Evolutionary conservation across 2,113 vertebrate species (phyloP).

Genomic region (Fregata magnificens): DNA sequence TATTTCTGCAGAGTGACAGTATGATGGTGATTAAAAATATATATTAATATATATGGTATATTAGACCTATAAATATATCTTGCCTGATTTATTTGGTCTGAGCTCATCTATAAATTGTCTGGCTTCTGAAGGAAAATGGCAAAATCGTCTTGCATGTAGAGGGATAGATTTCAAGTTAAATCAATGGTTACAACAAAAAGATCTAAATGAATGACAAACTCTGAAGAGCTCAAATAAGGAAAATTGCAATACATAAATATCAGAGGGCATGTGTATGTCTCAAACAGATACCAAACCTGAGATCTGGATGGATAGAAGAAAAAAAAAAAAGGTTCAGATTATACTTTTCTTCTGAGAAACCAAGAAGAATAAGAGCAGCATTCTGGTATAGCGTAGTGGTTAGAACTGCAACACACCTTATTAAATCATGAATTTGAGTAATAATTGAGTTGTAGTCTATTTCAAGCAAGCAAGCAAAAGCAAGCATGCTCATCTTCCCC

Average conservation of each 20-base stretch:
- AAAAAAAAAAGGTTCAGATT: not conserved
- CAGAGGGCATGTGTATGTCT: not conserved
- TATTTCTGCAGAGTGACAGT: conserved; percentile 53
- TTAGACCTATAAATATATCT: conserved; percentile 59
- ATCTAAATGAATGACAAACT: not conserved
- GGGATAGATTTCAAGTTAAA: conserved; percentile 47
- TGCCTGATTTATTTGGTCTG: conserved; percentile 64
- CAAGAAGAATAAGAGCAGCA: not conserved
- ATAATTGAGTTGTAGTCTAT: not conserved
- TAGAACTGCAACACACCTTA: not conserved
- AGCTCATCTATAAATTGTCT: conserved; percentile 67
- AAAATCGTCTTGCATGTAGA: conserved; percentile 36
- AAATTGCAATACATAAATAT: not conserved
- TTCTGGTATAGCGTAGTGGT: not conserved
- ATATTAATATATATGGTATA: conserved; percentile 52
- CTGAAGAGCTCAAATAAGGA: not conserved
- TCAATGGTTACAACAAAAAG: conserved; percentile 16
- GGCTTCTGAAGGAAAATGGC: conserved; percentile 62
- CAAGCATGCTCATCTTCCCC: not conserved
- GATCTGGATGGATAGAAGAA: not conserved
- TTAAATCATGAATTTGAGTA: not conserved
- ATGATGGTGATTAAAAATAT: conserved; percentile 60
- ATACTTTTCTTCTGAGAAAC: not conserved
- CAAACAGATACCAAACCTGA: not conserved
- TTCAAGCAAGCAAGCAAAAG: not conserved